A percentile compares a stretch with the other conserved stretches of the same genome.
Evolutionary conservation across 2,797 vertebrate species (phyloP).

Genomic region (Acanthopagrus latus): DNA sequence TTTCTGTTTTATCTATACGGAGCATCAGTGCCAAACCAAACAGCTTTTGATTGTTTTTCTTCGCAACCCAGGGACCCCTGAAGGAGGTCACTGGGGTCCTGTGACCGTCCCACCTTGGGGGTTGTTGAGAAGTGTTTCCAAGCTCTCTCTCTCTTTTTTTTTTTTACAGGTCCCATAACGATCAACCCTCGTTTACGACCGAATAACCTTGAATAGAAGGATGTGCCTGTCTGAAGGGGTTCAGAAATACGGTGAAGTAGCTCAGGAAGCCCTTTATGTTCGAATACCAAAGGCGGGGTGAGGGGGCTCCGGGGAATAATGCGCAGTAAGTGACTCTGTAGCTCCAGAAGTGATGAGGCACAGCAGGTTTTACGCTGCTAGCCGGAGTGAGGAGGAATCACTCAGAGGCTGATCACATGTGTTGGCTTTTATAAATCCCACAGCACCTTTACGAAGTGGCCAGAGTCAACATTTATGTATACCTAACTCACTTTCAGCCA

Average conservation of each 20-base stretch:
- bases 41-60: slow-evolving; percentile 40
- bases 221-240: slow-evolving; percentile 39
- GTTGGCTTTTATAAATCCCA: slow-evolving; percentile 37
- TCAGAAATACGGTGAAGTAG: slow-evolving; percentile 49
- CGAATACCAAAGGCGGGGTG: slow-evolving; percentile 48
- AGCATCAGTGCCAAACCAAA: slow-evolving; percentile 23
- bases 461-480: slow-evolving; percentile 28
- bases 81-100: slow-evolving; percentile 33
- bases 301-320: slow-evolving; percentile 30
- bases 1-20: slow-evolving; percentile 34
- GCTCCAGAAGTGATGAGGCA: slow-evolving; percentile 26
- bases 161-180: slow-evolving; percentile 58
- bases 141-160: too few relatives aligned
- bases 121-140: slow-evolving; percentile 44
- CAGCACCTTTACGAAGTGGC: slow-evolving; percentile 13
- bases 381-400: neutral
- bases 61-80: slow-evolving; percentile 27
- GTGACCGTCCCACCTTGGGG: slow-evolving; percentile 24
- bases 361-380: slow-evolving; percentile 23
- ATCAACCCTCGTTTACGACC: slow-evolving; percentile 44
- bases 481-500: slow-evolving; percentile 3
- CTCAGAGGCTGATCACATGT: neutral
- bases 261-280: slow-evolving; percentile 46
- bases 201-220: slow-evolving; percentile 54
- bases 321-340: slow-evolving; percentile 27